These are phyloP conservation scores for Spodoptera littoralis DNA, from an alignment of 2,888 invertebrate genomes.

Conservation along the genomic window DNA sequence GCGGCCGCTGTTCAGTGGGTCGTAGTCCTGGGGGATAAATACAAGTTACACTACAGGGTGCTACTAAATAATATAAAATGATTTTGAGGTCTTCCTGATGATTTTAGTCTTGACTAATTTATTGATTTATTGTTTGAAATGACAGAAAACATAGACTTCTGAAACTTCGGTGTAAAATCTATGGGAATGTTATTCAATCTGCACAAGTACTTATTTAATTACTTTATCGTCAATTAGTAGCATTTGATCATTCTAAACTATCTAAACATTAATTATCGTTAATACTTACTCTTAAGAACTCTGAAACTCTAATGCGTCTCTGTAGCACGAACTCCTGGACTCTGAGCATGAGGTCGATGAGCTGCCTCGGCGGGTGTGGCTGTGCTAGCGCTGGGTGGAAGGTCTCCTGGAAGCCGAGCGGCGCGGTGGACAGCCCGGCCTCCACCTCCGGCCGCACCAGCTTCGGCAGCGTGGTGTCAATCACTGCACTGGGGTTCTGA, in stretches of 20 bases:
- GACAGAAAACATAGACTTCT: too few species aligned
- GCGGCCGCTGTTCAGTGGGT: constrained; percentile 91
- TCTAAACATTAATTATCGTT: too few species aligned
- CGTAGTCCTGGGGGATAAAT: constrained; percentile 88
- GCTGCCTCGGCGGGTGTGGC: constrained; percentile 83
- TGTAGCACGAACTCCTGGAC: constrained; percentile 91
- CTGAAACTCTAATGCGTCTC: constrained; percentile 90
- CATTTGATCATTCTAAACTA: too few species aligned
- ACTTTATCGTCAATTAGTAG: too few species aligned
- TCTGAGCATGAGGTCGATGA: constrained; percentile 88
- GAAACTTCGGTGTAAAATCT: too few species aligned
- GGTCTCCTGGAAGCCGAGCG: constrained; percentile 83
- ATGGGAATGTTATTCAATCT: too few species aligned
- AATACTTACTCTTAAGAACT: constrained; percentile 90
- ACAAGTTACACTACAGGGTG: neutral
- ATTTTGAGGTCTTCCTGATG: too few species aligned
- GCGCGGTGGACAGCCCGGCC: constrained; percentile 80
- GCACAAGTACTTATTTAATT: too few species aligned
- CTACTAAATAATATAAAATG: too few species aligned
- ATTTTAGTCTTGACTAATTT: too few species aligned
- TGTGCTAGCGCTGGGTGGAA: constrained; percentile 90
- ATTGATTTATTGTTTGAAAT: too few species aligned
- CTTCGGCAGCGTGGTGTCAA: constrained; percentile 92
- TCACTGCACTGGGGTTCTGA: constrained; percentile 89
- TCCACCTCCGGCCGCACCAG: constrained; percentile 91